Evolutionary conservation across 2,797 vertebrate species (phyloP), one percentile per base, ranked within the genome.

Genomic region (Xiphorhynchus erythropygius): DNA sequence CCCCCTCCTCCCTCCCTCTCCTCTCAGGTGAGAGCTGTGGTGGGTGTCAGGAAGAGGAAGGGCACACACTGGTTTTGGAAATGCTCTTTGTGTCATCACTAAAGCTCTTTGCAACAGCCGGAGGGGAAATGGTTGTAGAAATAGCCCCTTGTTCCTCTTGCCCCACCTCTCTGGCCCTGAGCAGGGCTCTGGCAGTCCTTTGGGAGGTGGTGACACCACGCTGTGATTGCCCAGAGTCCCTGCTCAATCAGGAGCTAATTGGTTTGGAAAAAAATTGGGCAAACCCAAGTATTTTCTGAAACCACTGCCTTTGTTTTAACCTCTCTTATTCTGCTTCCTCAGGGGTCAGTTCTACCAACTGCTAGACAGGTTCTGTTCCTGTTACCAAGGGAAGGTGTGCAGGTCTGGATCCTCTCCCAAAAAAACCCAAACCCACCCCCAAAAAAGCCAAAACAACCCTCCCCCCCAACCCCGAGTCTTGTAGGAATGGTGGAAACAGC

Each of bases 181-280:
- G 7, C 52, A 22, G 17, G 30, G 83, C 62, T 84, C 64, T n/a
- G 9, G 3, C 55, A 47, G 46, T 52, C 12, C 56, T 53, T 42
- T n/a, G 82, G 39, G 80, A 62, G 71, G 21, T 15, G 56, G 30
- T 65, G 74, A 50, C 59, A 32, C 56, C 57, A 6, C 6, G 0
- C 23, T 47, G 41, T 1, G 2, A 3, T 59, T 76, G 68, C 76
- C 25, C 76, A 44, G 68, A 55, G 75, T 77, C 87, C 59, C 85
- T 74, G 49, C 81, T 87, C 87, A 74, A 32, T 89, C 76, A 52
- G 68, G 35, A 80, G 39, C 56, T 89, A 30, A 85, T 73, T 73
- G 82, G 6, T 87, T 85, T 85, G 64, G 35, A 35, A 41, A 52
- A 50, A 84, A 55, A 3, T 39, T 59, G 76, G 3, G 3, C 32